These are phyloP conservation scores for Liodrosophila aerea DNA, from an alignment of 2,888 invertebrate genomes.

Conservation along the genomic window DNA sequence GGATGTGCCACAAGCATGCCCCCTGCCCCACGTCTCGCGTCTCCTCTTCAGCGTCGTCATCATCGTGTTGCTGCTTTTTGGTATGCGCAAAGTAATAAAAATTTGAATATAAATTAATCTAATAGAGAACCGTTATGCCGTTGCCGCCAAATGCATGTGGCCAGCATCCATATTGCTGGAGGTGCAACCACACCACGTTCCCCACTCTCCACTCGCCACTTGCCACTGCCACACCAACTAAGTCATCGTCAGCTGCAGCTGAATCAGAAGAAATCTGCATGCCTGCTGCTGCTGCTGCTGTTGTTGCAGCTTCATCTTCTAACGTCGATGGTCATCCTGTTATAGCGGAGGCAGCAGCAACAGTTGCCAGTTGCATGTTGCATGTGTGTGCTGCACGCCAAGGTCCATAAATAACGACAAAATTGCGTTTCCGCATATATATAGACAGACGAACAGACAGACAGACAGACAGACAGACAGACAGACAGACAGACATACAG, in stretches of 20 bases:
- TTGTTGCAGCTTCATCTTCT: slow-evolving; percentile 34
- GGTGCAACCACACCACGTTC: slow-evolving; percentile 47
- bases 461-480: neutral
- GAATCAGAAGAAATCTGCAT: slow-evolving; percentile 41
- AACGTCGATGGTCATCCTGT: slow-evolving; percentile 66
- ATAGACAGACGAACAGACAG: no score
- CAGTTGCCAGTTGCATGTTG: slow-evolving; percentile 61
- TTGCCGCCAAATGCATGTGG: slow-evolving; percentile 26
- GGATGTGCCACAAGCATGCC: neutral
- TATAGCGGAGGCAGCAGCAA: slow-evolving; percentile 57
- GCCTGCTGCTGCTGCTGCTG: slow-evolving; percentile 29
- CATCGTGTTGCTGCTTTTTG: slow-evolving; percentile 44
- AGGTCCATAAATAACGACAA: slow-evolving; percentile 81
- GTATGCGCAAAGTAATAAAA: slow-evolving; percentile 79
- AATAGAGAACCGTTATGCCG: slow-evolving; percentile 77
- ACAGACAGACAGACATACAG: no score
- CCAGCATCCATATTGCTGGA: slow-evolving; percentile 43
- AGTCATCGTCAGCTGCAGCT: slow-evolving; percentile 63
- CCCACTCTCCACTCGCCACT: slow-evolving; percentile 23
- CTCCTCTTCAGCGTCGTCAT: slow-evolving; percentile 12
- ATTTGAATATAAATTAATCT: slow-evolving; percentile 81
- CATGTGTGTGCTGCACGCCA: slow-evolving; percentile 57
- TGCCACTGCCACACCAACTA: slow-evolving; percentile 57
- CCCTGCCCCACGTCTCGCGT: neutral
- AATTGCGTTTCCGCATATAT: slow-evolving; percentile 80